phyloP scores from a whole-genome alignment of 2,888 invertebrate genomes.

The Bugula neritina region DNA sequence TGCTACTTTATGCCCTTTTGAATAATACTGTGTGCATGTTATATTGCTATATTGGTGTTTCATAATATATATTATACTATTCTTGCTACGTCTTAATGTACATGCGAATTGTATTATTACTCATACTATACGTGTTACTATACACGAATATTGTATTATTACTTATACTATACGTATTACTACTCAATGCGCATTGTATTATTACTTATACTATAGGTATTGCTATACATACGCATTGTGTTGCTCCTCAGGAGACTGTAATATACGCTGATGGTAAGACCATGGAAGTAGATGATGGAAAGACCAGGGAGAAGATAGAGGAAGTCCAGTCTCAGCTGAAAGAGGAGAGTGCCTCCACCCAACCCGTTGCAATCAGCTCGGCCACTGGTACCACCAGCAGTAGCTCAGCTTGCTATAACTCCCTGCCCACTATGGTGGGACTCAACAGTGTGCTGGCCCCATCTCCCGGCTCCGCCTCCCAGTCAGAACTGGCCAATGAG shows the following conservation, averaged over 20 bases:
- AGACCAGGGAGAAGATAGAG: slow-evolving; percentile 18
- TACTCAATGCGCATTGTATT: too few relatives aligned
- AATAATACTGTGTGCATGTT: too few relatives aligned
- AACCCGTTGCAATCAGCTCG: not conserved
- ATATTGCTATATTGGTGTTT: too few relatives aligned
- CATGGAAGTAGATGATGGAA: slow-evolving; percentile 22
- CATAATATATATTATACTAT: too few relatives aligned
- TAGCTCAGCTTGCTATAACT: slow-evolving; percentile 1
- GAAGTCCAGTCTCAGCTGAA: slow-evolving; percentile 12
- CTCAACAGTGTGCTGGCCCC: slow-evolving; percentile 9
- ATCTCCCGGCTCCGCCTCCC: not conserved
- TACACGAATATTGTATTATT: too few relatives aligned
- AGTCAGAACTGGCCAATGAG: not conserved
- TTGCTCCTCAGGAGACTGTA: slow-evolving; percentile 18
- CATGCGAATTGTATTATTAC: too few relatives aligned
- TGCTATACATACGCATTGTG: too few relatives aligned
- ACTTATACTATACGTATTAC: too few relatives aligned
- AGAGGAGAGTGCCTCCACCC: not conserved
- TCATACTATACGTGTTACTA: too few relatives aligned
- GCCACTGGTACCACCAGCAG: not conserved
- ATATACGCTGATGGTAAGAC: slow-evolving; percentile 20
- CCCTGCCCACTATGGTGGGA: slow-evolving; percentile 19
- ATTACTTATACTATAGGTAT: too few relatives aligned
- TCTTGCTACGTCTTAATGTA: too few relatives aligned
- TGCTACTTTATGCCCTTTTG: too few relatives aligned